Base-by-base conservation (phyloP, 2,113 vertebrate species). In the Nothobranchius kuhntae region DNA sequence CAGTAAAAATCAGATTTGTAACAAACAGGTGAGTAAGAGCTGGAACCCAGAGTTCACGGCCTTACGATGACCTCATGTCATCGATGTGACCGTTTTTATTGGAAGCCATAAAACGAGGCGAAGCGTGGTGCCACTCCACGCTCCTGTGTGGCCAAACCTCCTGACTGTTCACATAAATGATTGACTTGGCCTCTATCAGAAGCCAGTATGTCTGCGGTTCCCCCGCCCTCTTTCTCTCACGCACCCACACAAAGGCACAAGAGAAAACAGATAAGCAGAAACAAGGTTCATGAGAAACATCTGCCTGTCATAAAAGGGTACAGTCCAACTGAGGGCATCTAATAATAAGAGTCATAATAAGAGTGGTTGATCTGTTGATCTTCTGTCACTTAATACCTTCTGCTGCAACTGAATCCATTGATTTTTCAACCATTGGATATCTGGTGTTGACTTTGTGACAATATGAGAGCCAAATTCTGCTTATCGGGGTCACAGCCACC, bases 41-140 rank as follows among this genome's bases (percentile, higher is more conserved):
- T 40, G 21, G 62, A 30, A 42, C 67, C 71, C 9, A 65, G 42
- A 46, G 56, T 72, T 65, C 81, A 73, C 57, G 48, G 56, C 65
- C 84, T 70, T 61, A 52, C 63, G 47, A 77, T 87, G 85, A 89
- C 80, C 72, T 86, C 42, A 87, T 84, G 83, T 77, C 80, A 80
- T 85, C 82, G 86, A 82, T 78, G 81, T 81, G 80, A 86, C 80
- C 64, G 67, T 90, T 88, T 92, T 92, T 89, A 89, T 78, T 89
- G 83, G 67, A 80, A 61, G 38, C 64, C 82, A 89, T 92, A 93
- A 91, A 92, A 73, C 61, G 71, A 24, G 78, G 83, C 70, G 71
- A 56, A 86, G 75, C 55, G 35, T 81, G 80, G 81, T 65, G 78
- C 82, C 79, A 86, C 71, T 71, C 54, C 86, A 80, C 52, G 21